A percentile compares a stretch with the other conserved stretches of the same genome.
Evolutionary conservation across 2,888 invertebrate genomes (phyloP).

Genomic region (Xestia c-nigrum): DNA sequence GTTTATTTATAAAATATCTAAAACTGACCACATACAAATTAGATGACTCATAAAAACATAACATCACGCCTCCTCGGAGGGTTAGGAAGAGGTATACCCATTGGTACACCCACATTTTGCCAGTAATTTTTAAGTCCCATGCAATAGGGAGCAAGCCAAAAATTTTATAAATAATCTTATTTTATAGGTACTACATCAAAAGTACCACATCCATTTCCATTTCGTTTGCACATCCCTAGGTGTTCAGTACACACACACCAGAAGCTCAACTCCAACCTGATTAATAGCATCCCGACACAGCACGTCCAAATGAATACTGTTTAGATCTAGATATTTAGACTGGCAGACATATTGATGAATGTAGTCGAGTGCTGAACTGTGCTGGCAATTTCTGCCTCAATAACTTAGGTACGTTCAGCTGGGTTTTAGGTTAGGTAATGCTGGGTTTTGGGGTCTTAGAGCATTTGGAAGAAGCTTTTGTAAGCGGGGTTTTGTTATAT

Average conservation of each 20-base stretch:
- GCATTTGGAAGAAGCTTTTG: neutral
- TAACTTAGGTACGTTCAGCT: conserved; percentile 42
- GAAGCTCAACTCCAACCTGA: conserved; percentile 81
- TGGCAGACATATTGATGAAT: conserved; percentile 60
- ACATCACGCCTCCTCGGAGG: no score
- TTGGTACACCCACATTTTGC: no score
- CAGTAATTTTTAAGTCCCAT: no score
- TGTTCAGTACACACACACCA: conserved; percentile 81
- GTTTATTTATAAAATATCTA: neutral
- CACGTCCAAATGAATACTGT: conserved; percentile 84
- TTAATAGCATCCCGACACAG: conserved; percentile 84
- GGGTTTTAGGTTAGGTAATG: conserved; percentile 17
- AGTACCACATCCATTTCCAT: conserved; percentile 30
- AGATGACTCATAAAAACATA: neutral
- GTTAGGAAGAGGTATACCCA: no score
- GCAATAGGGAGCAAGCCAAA: neutral
- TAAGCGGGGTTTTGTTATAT: neutral
- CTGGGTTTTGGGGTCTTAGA: neutral
- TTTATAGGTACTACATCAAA: conserved; percentile 38
- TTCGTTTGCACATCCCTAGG: conserved; percentile 54
- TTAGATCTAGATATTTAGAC: conserved; percentile 76
- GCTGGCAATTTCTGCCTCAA: conserved; percentile 35
- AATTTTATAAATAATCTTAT: neutral
- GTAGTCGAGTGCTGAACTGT: conserved; percentile 43
- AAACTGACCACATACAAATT: neutral